phyloP scores from a whole-genome alignment of 2,888 invertebrate genomes.

The Pyrocoelia pectoralis region DNA sequence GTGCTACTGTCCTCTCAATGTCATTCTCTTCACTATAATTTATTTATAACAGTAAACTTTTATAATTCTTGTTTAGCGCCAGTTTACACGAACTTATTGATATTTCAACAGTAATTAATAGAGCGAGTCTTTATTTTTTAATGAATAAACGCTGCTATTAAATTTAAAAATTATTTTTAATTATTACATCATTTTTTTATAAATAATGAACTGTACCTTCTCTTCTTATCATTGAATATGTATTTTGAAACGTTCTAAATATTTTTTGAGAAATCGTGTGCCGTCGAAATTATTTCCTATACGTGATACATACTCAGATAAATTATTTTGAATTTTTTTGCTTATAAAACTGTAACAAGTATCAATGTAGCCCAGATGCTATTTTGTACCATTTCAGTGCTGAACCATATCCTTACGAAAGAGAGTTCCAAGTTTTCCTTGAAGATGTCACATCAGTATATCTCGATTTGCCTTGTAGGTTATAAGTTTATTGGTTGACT shows the following conservation, averaged over 20 bases:
- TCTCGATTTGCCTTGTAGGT: no score
- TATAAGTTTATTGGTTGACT: no score
- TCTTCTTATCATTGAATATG: not conserved
- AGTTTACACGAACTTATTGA: not conserved
- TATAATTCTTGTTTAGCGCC: not conserved
- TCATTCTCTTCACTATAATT: not conserved
- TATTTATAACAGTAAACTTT: not conserved
- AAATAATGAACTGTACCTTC: not conserved
- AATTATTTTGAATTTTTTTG: no score
- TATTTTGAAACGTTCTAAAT: not conserved
- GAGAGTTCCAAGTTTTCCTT: no score
- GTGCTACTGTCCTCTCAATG: slow-evolving; percentile 8
- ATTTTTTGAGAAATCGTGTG: no score
- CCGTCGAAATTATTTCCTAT: no score
- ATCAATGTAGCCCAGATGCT: no score
- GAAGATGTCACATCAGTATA: no score
- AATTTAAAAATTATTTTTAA: not conserved
- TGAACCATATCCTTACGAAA: no score
- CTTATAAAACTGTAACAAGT: no score
- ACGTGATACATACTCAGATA: no score
- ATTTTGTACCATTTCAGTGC: no score
- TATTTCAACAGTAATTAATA: not conserved
- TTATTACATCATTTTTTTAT: not conserved
- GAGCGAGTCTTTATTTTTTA: not conserved
- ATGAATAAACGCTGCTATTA: not conserved